Base-by-base conservation (phyloP, 2,888 invertebrate genomes). In the Meiosimyza platycephala region DNA sequence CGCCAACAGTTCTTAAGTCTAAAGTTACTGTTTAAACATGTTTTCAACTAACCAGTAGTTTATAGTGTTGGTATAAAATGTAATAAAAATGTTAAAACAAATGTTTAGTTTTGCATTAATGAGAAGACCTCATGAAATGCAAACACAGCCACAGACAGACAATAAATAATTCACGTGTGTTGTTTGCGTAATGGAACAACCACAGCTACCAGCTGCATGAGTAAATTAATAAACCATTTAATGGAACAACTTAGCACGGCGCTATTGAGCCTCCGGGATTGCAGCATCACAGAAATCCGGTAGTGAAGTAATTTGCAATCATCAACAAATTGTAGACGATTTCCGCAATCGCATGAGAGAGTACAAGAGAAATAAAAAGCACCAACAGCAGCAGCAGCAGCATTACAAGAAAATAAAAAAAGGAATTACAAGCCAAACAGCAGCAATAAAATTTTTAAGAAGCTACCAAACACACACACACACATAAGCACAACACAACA, bases 261-360 rank as follows among this genome's bases (percentile, higher is more conserved):
- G 28, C 22, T 57, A 28, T 57, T 57, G 22, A 40, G 40, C 40
- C 40, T 40, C 40, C 40, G 40, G 40, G 63, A 13, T 22, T 22
- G 50, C 48, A 16, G 15, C 28, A 33, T 40, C 15, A 15, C 28
- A 50, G 68, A 59, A 68, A 68, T 68, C 68, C 68, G 68, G 68
- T 68, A 68, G 68, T 68, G 50, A 71, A 72, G 74, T 76, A 75
- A 75, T 75, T 76, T 76, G 75, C 74, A 75, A 76, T 75, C 75
- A 76, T 75, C 76, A 75, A 72, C 75, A 75, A 75, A 74, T 76
- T 73, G 74, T 75, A 74, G 67, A 73, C 75, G 74, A 76, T 74
- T 76, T 75, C 72, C 74, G 67, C 67, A 73, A 73, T 73, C 72
- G 72, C 71, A 71, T 65, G 72, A 72, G 71, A 74, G 69, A 65